Evolutionary conservation across 2,888 invertebrate genomes (phyloP).

Genomic region (Heliconius cydno): DNA sequence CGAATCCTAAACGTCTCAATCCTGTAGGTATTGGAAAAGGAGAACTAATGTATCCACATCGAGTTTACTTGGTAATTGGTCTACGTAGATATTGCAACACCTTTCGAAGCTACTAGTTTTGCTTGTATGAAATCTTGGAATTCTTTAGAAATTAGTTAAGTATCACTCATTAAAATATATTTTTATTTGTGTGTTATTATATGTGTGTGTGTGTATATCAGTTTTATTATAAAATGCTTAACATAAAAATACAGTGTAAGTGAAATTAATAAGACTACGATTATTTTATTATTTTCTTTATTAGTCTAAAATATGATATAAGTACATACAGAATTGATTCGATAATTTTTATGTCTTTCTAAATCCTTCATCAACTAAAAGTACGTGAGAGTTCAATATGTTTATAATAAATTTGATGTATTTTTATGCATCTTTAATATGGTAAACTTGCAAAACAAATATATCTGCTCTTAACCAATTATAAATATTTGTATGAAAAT

Average conservation of each 20-base stretch:
- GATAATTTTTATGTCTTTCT: not conserved
- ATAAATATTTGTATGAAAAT: no score
- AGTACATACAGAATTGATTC: not conserved
- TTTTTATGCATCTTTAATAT: no score
- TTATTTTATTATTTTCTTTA: not conserved
- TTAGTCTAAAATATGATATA: not conserved
- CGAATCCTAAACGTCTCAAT: conserved; percentile 47
- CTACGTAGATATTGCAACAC: conserved; percentile 43
- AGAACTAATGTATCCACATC: conserved; percentile 45
- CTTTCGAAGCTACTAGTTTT: not conserved
- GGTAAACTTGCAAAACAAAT: no score
- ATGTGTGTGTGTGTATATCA: not conserved
- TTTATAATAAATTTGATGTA: no score
- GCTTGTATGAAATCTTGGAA: conserved; percentile 6
- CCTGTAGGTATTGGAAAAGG: conserved; percentile 46
- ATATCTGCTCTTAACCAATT: no score
- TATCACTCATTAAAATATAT: not conserved
- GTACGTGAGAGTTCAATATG: not conserved
- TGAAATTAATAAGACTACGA: not conserved
- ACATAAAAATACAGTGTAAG: not conserved
- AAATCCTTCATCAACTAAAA: not conserved
- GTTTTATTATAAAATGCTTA: not conserved
- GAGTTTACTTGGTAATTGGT: conserved; percentile 46
- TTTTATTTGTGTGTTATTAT: no score
- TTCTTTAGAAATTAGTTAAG: not conserved